Percentiles rank a stretch among this genome's conserved stretches.
Conservation (phyloP, 2,113 vertebrate species). For the Perca schrenkii region DNA sequence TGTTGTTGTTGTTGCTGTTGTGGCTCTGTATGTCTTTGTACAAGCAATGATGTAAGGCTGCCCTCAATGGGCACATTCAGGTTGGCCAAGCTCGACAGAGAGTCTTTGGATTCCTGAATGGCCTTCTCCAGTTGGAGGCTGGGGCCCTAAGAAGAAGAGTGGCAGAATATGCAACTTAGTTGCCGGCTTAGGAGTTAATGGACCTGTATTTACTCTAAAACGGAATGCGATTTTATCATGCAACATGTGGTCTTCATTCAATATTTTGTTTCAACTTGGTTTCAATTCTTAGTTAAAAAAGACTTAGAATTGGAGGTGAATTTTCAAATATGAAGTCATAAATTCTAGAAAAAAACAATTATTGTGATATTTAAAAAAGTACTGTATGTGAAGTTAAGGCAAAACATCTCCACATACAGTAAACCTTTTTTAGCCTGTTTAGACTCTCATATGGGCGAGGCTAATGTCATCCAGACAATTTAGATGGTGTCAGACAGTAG, state of each 20-base stretch:
- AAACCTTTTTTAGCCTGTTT: neutral
- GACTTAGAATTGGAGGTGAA: neutral
- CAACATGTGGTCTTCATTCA: neutral
- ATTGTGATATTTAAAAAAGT: neutral
- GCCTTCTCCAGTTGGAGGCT: slow-evolving; percentile 88
- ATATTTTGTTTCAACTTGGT: neutral
- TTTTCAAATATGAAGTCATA: neutral
- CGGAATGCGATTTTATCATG: neutral
- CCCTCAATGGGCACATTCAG: slow-evolving; percentile 87
- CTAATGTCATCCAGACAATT: neutral
- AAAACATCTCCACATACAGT: neutral
- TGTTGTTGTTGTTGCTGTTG: slow-evolving; percentile 60
- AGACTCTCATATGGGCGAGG: neutral
- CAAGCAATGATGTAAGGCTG: slow-evolving; percentile 88
- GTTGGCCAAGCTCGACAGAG: slow-evolving; percentile 85
- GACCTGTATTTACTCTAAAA: neutral
- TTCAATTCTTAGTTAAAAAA: neutral
- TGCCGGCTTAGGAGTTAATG: neutral
- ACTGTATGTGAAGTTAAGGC: neutral
- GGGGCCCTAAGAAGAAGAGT: slow-evolving; percentile 84
- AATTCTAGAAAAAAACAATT: neutral
- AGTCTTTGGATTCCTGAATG: slow-evolving; percentile 93
- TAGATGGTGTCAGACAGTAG: neutral
- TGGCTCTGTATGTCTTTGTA: slow-evolving; percentile 75
- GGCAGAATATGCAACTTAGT: slow-evolving; percentile 6